These are phyloP conservation scores for Trachythela sp. DNA, from an alignment of 64 coral and sea anemone species.

Conservation along the genomic window DNA sequence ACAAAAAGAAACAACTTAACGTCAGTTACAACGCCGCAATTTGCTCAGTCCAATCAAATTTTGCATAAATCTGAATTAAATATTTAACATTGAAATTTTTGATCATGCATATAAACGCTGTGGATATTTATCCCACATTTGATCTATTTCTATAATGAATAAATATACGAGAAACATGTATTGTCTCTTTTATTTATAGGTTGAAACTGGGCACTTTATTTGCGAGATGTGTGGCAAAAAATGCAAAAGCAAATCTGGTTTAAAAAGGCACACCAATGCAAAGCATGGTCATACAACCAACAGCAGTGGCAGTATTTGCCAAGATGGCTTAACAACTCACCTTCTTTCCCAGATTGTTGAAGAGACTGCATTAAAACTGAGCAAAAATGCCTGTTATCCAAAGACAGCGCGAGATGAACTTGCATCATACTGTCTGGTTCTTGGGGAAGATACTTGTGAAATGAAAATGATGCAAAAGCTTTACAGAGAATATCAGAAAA, in stretches of 20 bases:
- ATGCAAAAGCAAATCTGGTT: neutral
- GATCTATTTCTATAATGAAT: no score
- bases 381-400: neutral
- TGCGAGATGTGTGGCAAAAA: neutral
- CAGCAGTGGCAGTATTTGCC: neutral
- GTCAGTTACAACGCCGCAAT: no score
- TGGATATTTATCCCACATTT: no score
- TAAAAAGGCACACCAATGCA: neutral
- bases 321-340: neutral
- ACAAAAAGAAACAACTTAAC: no score
- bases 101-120: no score
- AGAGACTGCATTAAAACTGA: neutral
- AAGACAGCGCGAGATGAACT: neutral
- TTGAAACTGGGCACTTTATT: neutral
- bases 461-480: neutral
- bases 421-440: neutral
- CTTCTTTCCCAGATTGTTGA: neutral
- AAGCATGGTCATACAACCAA: neutral
- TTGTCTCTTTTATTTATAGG: neutral
- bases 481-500: conserved; percentile 1
- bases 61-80: no score
- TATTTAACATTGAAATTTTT: no score
- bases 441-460: neutral
- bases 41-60: no score
- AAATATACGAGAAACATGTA: no score